Base-by-base conservation (phyloP, 2,888 invertebrate genomes). In the Epinotia ramella region DNA sequence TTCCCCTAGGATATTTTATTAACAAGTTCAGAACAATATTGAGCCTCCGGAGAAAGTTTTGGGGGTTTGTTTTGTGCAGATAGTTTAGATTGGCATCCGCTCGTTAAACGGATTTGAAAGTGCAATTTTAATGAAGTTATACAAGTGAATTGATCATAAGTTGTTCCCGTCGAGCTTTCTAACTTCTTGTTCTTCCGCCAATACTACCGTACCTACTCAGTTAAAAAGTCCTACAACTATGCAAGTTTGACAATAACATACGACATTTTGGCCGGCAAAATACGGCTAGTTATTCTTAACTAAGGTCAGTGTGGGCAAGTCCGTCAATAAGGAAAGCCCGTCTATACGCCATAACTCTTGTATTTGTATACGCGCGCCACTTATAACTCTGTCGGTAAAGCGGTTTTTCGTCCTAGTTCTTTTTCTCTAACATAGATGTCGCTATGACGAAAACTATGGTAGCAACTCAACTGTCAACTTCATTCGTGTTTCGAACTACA, bases 91-190 rank as follows among this genome's bases (percentile, higher is more conserved):
- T 83, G 81, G 78, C 80, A 76, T 69, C 44, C 69, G 44, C 74
- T 64, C 77, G 75, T 76, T 79, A 78, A 67, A 76, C 67, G 68
- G 74, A 74, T 72, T 53, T 73, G 68, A 76, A 77, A 77, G 81
- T 79, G 79, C 73, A 84, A 86, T 83, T 86, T 85, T 81, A 81
- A 86, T 84, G 81, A 82, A 86, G 81, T 86, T 84, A 70, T 76
- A 76, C 79, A 79, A 79, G 65, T 6, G 56, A 70, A 49, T 56
- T 64, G 71, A 67, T 77, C 69, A 77, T 44, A 63, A 66, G 46
- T 77, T 28, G 59, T 24, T 73, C 64, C 18, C 44, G 24, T 20
- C 64, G 56, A 69, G 44, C 68, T 60, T 49, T 46, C 49, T 24
- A 24, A 40, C 18, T 62, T 71, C 44, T 69, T 59, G 59, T 69